Base-by-base conservation (phyloP, 1,140 invertebrate genomes). In the Battus philenor region DNA sequence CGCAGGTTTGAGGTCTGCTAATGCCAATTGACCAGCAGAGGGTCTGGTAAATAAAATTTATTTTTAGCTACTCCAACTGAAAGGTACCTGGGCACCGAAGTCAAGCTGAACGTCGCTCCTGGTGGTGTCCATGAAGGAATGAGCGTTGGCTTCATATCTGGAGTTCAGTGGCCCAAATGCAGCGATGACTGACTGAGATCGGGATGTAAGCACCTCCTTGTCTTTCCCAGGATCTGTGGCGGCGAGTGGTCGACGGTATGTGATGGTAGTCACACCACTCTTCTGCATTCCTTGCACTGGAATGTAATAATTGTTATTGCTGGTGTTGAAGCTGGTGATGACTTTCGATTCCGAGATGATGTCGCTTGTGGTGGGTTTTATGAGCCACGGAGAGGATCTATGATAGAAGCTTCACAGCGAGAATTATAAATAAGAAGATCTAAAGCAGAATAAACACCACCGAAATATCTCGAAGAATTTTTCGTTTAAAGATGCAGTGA, bases 101-200 rank as follows among this genome's bases (percentile, higher is more conserved):
- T 94, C 90, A 4, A 96, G 92, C 49, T 90, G 89, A 38, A 93
- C 90, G 59, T 95, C 93, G 29, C 89, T 90, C 20, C 87, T 90
- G 9, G 91, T 95, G 63, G 90, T 93, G 65, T 94, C 93, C 57
- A 89, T 90, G 47, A 89, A 88, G 13, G 87, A 88, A 75, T 97
- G 95, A 2, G 94, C 93, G 56, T 95, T 95, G 0, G 94, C 94
- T 79, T 97, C 94, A 46, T 90, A 91, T 30, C 90, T 80, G 0
- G 87, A 84, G 82, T 95, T 96, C 1, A 97, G 85, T 0, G 91
- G 91, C 2, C 95, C 95, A 53, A 97, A 94, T 7, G 95, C 95
- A 0, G 95, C 95, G n/a, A 97, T 94, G 1, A 97, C 91, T 9
- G 90, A 91, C 5, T 92, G 90, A 11, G 93, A 90, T 0, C 89